Evolutionary conservation across 2,797 vertebrate genomes (phyloP).

Genomic region (Sebastolobus altivelis): DNA sequence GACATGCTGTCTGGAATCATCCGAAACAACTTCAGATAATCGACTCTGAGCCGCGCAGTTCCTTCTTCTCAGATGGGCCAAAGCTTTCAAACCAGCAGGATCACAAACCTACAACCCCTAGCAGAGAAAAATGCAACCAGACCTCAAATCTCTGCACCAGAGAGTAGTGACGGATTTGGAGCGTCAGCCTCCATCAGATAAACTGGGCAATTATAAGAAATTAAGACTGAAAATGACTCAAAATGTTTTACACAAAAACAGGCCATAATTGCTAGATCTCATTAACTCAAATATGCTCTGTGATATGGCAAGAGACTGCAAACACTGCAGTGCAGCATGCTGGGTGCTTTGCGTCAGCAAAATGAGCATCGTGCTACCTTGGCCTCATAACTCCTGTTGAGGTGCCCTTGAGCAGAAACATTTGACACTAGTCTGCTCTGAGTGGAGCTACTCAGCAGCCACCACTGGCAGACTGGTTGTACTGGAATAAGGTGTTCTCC

Average conservation of each 20-base stretch:
- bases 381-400: conserved; percentile 50
- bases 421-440: conserved; percentile 22
- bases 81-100: conserved; percentile 58
- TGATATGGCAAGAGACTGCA: conserved; percentile 25
- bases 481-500: conserved; percentile 1
- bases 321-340: conserved; percentile 53
- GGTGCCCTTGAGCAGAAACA: conserved; percentile 60
- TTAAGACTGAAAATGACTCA: conserved; percentile 10
- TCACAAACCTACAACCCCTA: conserved; percentile 40
- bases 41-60: conserved; percentile 74
- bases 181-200: conserved; percentile 11
- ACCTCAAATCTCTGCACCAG: conserved; percentile 20
- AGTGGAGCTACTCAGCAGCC: conserved; percentile 18
- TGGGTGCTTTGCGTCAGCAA: conserved; percentile 41
- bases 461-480: conserved; percentile 6
- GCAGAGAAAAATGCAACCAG: conserved; percentile 13
- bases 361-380: conserved; percentile 24
- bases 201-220: conserved; percentile 17
- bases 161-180: conserved; percentile 2
- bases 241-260: conserved; percentile 31
- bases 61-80: conserved; percentile 63
- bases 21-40: conserved; percentile 78
- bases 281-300: conserved; percentile 5
- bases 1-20: conserved; percentile 84
- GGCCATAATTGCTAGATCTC: conserved; percentile 5